Conservation (phyloP, 1,140 invertebrate species). For the Drosophila bocqueti region DNA sequence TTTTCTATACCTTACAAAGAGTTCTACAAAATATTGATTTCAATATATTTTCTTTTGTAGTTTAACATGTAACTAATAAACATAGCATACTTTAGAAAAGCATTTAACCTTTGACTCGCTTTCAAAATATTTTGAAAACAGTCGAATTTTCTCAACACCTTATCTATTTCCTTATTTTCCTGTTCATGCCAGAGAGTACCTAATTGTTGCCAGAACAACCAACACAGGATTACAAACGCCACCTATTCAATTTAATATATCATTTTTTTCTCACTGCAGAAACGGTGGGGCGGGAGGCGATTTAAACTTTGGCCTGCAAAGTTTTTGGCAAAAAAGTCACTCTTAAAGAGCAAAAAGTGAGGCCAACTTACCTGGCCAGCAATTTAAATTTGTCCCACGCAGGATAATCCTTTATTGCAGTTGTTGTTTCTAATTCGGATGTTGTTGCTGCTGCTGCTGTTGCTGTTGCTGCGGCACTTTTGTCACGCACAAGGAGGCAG, state of each 20-base stretch:
- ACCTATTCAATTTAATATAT: not conserved
- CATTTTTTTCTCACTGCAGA: constrained; percentile 13
- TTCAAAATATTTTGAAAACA: too few species aligned
- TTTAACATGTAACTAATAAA: too few species aligned
- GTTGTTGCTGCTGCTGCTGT: constrained; percentile 13
- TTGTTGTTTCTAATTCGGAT: constrained; percentile 28
- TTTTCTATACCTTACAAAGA: too few species aligned
- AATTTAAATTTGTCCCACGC: constrained; percentile 55
- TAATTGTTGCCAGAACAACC: not conserved
- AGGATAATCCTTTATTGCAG: constrained; percentile 65
- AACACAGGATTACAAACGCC: not conserved
- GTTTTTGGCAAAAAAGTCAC: constrained; percentile 32
- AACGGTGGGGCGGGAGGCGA: constrained; percentile 14
- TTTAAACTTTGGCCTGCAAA: constrained; percentile 30
- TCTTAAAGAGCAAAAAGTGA: constrained; percentile 44
- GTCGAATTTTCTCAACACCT: too few species aligned
- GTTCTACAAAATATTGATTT: not conserved
- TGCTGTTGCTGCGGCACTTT: constrained; percentile 43
- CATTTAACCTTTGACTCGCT: too few species aligned
- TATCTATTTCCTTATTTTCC: not conserved
- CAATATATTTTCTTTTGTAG: not conserved
- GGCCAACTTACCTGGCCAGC: constrained; percentile 58
- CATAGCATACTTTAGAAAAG: too few species aligned
- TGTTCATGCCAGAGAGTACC: not conserved
- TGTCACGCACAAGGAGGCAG: constrained; percentile 76